These are phyloP conservation scores for Dryobotodes eremita DNA, from an alignment of 2,888 invertebrate genomes.

Conservation along the genomic window DNA sequence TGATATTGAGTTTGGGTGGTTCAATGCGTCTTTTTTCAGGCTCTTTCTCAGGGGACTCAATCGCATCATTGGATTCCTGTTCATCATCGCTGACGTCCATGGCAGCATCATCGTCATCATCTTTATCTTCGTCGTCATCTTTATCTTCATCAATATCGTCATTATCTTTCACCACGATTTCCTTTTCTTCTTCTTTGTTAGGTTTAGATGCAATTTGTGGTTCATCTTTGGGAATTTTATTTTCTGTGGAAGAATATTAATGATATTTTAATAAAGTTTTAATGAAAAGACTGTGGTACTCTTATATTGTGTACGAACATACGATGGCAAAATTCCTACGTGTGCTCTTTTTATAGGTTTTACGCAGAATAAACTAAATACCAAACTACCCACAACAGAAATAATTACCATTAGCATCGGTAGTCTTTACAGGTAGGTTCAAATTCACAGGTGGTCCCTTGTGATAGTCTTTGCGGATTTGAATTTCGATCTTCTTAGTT, in stretches of 20 bases:
- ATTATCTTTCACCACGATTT: constrained; percentile 51
- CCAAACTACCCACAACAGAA: constrained; percentile 5
- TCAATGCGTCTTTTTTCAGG: constrained; percentile 48
- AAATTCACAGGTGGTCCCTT: constrained; percentile 77
- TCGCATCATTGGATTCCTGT: constrained; percentile 68
- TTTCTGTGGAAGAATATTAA: constrained; percentile 67
- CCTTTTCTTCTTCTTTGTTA: constrained; percentile 60
- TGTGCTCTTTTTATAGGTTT: neutral
- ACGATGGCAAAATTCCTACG: neutral
- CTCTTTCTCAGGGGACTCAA: constrained; percentile 73
- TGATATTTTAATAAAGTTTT: neutral
- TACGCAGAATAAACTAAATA: neutral
- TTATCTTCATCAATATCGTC: constrained; percentile 63
- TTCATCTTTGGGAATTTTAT: constrained; percentile 68
- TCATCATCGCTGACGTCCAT: constrained; percentile 74
- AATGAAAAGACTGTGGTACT: neutral
- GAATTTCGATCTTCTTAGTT: constrained; percentile 84
- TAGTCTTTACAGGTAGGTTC: constrained; percentile 60
- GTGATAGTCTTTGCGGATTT: constrained; percentile 87
- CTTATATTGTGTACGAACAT: neutral
- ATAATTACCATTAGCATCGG: constrained; percentile 67
- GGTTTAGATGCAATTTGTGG: constrained; percentile 52
- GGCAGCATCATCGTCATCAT: constrained; percentile 66
- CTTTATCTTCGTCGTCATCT: constrained; percentile 56
- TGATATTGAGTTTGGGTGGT: constrained; percentile 66